A percentile compares a stretch with the other conserved stretches of the same genome.
phyloP scores from a whole-genome alignment of 2,888 invertebrate genomes.

The Lycaena phlaeas region DNA sequence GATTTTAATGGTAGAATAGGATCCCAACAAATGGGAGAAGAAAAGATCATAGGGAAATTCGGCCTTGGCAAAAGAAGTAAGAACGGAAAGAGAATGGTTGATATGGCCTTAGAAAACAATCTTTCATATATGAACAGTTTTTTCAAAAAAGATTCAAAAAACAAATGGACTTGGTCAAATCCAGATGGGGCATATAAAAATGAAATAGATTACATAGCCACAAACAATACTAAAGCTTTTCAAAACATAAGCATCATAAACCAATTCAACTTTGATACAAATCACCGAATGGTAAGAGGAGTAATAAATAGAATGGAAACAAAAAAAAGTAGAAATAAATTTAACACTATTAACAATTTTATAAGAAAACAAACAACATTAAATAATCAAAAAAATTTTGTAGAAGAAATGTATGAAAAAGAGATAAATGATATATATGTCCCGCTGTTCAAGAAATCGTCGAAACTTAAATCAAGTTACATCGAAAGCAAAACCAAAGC shows the following conservation, averaged over 20 bases:
- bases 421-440: no score
- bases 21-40: conserved; percentile 7
- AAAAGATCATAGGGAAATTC: conserved; percentile 10
- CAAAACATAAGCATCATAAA: no score
- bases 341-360: no score
- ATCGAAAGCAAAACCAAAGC: no score
- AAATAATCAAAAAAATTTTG: no score
- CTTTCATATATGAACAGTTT: conserved; percentile 2
- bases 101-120: background rate
- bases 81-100: background rate
- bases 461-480: no score
- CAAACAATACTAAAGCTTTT: background rate
- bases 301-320: background rate
- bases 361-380: no score
- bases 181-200: conserved; percentile 4
- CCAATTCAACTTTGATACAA: conserved; percentile 5
- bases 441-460: no score
- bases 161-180: conserved; percentile 2
- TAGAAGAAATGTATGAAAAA: no score
- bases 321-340: background rate
- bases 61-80: conserved; percentile 5
- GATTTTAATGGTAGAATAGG: conserved; percentile 16
- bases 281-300: conserved; percentile 8
- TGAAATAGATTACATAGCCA: conserved; percentile 9
- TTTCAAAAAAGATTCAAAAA: no score